These are phyloP conservation scores for Pandemis corylana DNA, from an alignment of 2,888 invertebrate species.

Conservation along the genomic window DNA sequence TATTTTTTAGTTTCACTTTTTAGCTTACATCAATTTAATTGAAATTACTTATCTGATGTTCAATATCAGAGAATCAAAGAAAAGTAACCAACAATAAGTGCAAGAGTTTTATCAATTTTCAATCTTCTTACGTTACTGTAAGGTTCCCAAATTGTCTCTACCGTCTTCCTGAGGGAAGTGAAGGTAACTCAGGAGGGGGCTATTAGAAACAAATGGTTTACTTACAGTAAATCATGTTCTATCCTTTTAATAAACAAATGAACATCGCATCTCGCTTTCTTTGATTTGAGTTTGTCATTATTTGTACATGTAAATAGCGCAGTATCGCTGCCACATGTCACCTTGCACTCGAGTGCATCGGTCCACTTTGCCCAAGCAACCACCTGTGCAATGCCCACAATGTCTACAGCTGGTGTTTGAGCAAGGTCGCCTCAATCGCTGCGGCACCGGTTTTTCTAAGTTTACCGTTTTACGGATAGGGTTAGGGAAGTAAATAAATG, in stretches of 20 bases:
- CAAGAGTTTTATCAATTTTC: too few species aligned
- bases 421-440: constrained; percentile 52
- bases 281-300: not conserved
- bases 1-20: too few species aligned
- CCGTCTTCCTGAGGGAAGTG: too few species aligned
- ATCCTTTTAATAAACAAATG: not conserved
- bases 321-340: not conserved
- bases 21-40: too few species aligned
- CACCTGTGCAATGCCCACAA: constrained; percentile 23
- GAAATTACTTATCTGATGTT: too few species aligned
- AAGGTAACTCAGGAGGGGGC: too few species aligned
- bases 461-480: constrained; percentile 49
- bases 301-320: not conserved
- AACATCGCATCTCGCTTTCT: not conserved
- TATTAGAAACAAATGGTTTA: too few species aligned
- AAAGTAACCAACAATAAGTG: too few species aligned
- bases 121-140: too few species aligned
- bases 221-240: too few species aligned
- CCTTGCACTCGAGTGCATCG: constrained; percentile 11
- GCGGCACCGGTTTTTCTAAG: constrained; percentile 44
- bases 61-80: too few species aligned
- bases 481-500: not conserved
- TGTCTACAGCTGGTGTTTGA: constrained; percentile 51
- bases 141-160: too few species aligned
- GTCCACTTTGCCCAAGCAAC: constrained; percentile 7